These are phyloP conservation scores for Zaprionus nigranus DNA, from an alignment of 1,140 invertebrate genomes.

Conservation along the genomic window DNA sequence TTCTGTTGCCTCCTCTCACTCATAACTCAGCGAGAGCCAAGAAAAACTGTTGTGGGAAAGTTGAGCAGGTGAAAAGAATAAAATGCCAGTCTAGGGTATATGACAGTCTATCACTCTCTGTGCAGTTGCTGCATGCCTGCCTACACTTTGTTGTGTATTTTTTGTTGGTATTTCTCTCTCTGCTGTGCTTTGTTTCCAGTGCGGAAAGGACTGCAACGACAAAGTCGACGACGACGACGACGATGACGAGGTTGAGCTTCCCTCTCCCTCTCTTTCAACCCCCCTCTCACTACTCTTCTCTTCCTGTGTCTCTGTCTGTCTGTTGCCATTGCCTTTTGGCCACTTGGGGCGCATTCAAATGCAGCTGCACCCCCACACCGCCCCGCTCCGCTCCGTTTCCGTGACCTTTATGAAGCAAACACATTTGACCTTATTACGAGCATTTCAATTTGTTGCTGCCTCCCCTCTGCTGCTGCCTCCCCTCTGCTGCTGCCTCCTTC, in stretches of 20 bases:
- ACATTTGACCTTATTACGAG: conserved; percentile 74
- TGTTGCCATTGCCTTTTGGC: conserved; percentile 30
- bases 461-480: conserved; percentile 23
- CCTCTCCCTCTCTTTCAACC: neutral
- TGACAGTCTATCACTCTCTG: neutral
- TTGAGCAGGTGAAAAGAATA: neutral
- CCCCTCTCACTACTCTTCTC: neutral
- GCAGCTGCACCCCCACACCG: neutral
- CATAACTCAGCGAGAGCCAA: neutral
- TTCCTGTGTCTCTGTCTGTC: neutral
- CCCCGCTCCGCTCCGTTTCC: conserved; percentile 49
- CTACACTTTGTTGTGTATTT: conserved; percentile 31
- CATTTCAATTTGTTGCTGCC: conserved; percentile 55
- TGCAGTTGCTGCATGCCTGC: conserved; percentile 11
- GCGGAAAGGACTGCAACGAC: conserved; percentile 50
- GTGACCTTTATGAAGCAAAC: conserved; percentile 71
- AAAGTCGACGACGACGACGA: conserved; percentile 53
- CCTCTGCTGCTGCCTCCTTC: neutral
- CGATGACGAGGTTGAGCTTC: conserved; percentile 40
- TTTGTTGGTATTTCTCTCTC: neutral
- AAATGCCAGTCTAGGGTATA: conserved; percentile 27
- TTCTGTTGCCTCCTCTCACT: neutral
- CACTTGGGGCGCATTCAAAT: conserved; percentile 59
- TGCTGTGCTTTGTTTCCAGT: conserved; percentile 30
- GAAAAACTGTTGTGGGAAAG: neutral